Evolutionary conservation across 2,113 vertebrate genomes (phyloP), one percentile per base, ranked within the genome.

Genomic region (Saccopteryx leptura): DNA sequence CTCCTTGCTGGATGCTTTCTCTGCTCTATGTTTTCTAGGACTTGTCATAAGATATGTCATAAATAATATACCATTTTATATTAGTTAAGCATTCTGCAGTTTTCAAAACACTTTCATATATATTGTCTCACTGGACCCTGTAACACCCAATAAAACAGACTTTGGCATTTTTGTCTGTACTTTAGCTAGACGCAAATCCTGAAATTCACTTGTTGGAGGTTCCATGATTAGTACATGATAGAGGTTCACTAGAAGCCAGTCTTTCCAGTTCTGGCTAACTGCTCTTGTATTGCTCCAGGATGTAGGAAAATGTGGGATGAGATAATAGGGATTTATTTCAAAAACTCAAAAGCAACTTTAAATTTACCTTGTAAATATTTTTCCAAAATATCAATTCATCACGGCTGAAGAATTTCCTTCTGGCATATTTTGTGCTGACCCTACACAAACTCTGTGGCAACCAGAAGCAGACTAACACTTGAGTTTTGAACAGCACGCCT

Each of bases 301-400:
- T 58, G 33, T 46, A 72, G 63, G n/a, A 78, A 79, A 46, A 74
- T 4, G 79, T n/a, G 7, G 78, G 26, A 24, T 87, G 71, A 88
- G 63, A 60, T 63, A 82, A 58, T 46, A 76, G 39, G 24, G 48
- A 80, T 87, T 94, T 74, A 65, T 79, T 86, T 56, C 4, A 76
- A 56, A 66, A 93, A 68, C 24, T 56, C 48, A 33, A 88, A 93
- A 91, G 9, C 75, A 74, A 46, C n/a, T 93, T 93, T 82, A 79
- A 54, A 60, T 85, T 88, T 91, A 28, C 50, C 81, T 68, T 86
- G 63, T 56, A 89, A 91, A 68, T 50, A 48, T 56, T 87, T 91
- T 69, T 76, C 48, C 17, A 74, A 82, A 68, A 66, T 89, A 61
- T 61, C 48, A 75, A 4, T 56, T 7, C 18, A 26, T 83, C 52